A percentile compares a stretch with the other conserved stretches of the same genome.
phyloP scores from a whole-genome alignment of 1,140 invertebrate genomes.

The Caenorhabditis elegans region WBcel235 BX284602.5:14892501-14893000 shows the following conservation, averaged over 20 bases:
- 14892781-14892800: not conserved
- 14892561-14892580: too few species aligned
- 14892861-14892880: not conserved
- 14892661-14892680: not conserved
- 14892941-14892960: too few species aligned
- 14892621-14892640: not conserved
- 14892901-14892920: not conserved
- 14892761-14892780: not conserved
- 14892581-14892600: not conserved
- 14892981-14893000: too few species aligned
- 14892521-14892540: too few species aligned
- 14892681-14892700: constrained; percentile 34
- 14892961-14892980: too few species aligned
- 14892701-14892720: constrained; percentile 6
- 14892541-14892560: too few species aligned
- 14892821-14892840: not conserved
- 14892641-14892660: not conserved
- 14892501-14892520: too few species aligned
- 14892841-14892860: not conserved
- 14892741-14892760: not conserved
- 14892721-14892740: not conserved
- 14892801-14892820: constrained; percentile 27
- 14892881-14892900: not conserved
- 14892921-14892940: not conserved
- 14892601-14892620: not conserved